Percentiles rank a stretch among this genome's conserved stretches.
Evolutionary conservation across 2,888 invertebrate species (phyloP).

Genomic region (Lottia gigantea): DNA sequence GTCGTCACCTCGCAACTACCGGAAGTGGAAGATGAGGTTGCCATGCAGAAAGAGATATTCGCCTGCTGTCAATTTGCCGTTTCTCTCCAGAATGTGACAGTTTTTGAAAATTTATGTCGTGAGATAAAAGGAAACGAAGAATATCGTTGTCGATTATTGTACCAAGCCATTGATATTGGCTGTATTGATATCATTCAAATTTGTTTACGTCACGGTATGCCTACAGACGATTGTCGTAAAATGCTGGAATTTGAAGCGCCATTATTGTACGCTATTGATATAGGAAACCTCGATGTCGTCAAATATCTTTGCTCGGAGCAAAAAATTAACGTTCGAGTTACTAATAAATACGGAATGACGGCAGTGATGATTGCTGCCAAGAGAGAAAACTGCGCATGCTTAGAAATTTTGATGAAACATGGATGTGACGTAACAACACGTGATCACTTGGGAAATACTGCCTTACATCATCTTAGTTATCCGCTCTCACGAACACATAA

Average conservation of each 20-base stretch:
- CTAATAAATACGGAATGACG: background rate
- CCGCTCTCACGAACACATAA: background rate
- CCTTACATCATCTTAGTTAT: conserved; percentile 3
- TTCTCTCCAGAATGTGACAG: no score
- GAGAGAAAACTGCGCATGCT: conserved; percentile 1
- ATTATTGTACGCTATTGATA: background rate
- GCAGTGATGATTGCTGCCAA: background rate
- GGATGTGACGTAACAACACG: conserved; percentile 5
- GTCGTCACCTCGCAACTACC: no score
- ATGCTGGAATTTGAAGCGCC: background rate
- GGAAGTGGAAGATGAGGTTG: no score
- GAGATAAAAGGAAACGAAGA: no score
- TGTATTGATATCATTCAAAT: no score
- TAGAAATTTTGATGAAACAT: background rate
- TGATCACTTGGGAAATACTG: conserved; percentile 1
- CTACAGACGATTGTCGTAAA: no score
- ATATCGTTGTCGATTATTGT: no score
- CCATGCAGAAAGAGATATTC: no score
- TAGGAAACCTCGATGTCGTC: background rate
- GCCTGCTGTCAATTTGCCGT: no score
- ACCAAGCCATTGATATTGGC: no score
- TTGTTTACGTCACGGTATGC: no score
- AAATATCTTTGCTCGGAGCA: background rate
- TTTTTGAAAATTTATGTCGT: no score
- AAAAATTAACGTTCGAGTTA: background rate